Conservation (phyloP, 2,113 vertebrate species). For the Zootoca vivipara region DNA sequence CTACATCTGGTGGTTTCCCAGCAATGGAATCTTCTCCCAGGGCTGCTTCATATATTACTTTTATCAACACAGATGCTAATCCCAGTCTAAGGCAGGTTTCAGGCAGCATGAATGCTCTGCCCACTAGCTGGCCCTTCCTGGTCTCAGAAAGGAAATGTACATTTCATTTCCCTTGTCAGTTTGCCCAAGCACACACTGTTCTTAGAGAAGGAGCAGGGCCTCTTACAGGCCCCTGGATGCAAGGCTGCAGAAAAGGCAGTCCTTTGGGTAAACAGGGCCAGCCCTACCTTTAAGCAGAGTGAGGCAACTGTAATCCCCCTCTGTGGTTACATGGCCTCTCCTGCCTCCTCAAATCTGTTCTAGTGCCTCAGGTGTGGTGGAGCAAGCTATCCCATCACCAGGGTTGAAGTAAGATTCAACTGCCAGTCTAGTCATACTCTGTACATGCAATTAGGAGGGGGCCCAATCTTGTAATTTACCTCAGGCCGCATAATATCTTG, state of each 20-base stretch:
- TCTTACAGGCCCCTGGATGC: not conserved
- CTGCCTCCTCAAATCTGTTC: no score
- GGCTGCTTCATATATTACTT: constrained; percentile 1
- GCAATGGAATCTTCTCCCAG: not conserved
- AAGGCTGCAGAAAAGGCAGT: not conserved
- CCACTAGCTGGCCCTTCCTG: not conserved
- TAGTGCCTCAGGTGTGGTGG: no score
- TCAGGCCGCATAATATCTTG: no score
- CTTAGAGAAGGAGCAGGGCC: not conserved
- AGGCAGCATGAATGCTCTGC: not conserved
- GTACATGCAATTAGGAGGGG: no score
- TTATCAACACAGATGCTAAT: not conserved
- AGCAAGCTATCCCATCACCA: no score
- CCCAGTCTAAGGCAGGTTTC: not conserved
- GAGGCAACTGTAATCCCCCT: no score
- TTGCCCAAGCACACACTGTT: not conserved
- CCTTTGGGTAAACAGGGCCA: not conserved
- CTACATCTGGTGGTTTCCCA: not conserved
- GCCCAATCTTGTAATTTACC: no score
- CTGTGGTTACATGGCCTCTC: no score
- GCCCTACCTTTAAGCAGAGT: no score
- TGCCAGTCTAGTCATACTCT: no score
- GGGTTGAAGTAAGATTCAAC: no score
- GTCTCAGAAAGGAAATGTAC: not conserved
- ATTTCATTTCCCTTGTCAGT: not conserved